These are phyloP conservation scores for Sparus aurata DNA, from an alignment of 2,797 vertebrate species.

Conservation along the genomic window DNA sequence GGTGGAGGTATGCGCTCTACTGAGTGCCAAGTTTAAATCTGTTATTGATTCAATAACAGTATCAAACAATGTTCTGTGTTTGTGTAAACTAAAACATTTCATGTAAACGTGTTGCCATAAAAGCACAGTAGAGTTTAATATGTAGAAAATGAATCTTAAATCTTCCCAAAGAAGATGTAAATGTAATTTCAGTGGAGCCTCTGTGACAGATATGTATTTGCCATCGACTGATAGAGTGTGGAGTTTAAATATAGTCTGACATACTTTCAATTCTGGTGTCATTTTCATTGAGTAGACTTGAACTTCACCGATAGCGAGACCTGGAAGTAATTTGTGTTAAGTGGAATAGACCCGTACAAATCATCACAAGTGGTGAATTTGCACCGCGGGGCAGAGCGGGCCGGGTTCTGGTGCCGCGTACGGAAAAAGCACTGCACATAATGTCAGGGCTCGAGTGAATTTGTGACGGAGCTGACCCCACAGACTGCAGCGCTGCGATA, in stretches of 20 bases:
- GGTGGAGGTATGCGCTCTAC: too few relatives aligned
- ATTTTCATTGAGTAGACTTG: conserved; percentile 6
- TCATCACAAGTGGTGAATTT: conserved; percentile 22
- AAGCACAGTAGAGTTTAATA: not conserved
- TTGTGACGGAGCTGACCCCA: conserved; percentile 37
- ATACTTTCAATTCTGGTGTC: not conserved
- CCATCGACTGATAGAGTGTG: not conserved
- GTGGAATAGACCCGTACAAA: conserved; percentile 21
- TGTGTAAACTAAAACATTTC: too few relatives aligned
- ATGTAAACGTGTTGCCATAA: not conserved
- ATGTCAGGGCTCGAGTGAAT: conserved; percentile 35
- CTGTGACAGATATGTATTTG: not conserved
- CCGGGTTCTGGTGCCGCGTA: not conserved
- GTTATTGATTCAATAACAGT: not conserved
- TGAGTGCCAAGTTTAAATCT: too few relatives aligned
- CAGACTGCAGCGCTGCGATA: conserved; percentile 18
- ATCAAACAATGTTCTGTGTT: not conserved
- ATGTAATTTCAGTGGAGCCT: not conserved
- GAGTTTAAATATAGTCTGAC: not conserved
- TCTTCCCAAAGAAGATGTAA: not conserved
- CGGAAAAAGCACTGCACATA: conserved; percentile 15
- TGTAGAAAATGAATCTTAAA: not conserved
- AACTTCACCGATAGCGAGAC: not conserved
- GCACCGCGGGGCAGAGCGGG: conserved; percentile 11
- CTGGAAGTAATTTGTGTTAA: conserved; percentile 26